Evolutionary conservation across 1,140 invertebrate species (phyloP), one percentile per base, ranked within the genome.

Genomic region (Drosophila bifasciata): DNA sequence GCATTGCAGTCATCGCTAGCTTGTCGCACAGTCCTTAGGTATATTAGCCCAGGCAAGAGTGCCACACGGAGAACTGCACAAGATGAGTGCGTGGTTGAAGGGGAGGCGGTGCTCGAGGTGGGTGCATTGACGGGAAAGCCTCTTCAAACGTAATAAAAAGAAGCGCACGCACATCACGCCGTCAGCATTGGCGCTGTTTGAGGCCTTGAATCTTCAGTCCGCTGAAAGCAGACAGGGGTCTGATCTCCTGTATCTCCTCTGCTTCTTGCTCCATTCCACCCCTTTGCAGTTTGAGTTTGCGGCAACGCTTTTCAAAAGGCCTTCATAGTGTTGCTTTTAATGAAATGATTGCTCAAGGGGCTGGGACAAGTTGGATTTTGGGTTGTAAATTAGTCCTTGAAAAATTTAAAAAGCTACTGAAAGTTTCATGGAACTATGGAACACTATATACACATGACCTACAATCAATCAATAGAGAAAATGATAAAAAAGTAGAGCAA

Each of bases 141-240:
- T 67, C 72, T 73, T 49, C 48, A 56, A 68, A 58, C 73, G 74
- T 79, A 76, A 86, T 80, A 85, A 80, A 81, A 77, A 85, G n/a
- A 85, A 86, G 70, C 77, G 73, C 80, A 85, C 80, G 80, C 80
- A 85, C 80, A 79, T 86, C 80, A 85, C 63, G 80, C 80, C 77
- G 63, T 16, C 73, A 62, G 81, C 80, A 80, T 76, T 86, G 80
- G 76, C 60, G 80, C 81, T 76, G 67, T 85, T 79, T 61, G 60
- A 86, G 72, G 63, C 68, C 76, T 56, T 73, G 17, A 70, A 81
- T 72, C 76, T 69, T 49, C 75, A 68, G 44, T 45, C 21, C 58
- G 45, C 45, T 62, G 63, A 77, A 62, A 62, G 59, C 55, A 63
- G 41, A 51, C 56, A 50, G 50, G 59, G 66, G 32, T 40, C 46